Base-by-base conservation (phyloP, 2,888 invertebrate species). In the Dicycla oo region DNA sequence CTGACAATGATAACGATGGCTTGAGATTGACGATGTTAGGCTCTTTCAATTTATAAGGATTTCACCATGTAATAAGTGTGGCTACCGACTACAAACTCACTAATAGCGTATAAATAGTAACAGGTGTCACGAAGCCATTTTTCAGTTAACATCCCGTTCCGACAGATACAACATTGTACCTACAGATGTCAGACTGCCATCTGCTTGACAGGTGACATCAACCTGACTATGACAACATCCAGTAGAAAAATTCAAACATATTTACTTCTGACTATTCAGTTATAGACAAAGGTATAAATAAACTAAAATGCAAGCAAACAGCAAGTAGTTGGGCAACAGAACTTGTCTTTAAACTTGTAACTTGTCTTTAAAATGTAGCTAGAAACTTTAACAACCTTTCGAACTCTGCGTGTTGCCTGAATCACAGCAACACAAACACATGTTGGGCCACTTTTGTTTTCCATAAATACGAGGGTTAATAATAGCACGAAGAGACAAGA, bases 81-180 rank as follows among this genome's bases (percentile, higher is more conserved):
- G 30, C 20, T 11, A 51, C 23, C 20, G 7, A 34, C 34, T 57
- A 34, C 3, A 57, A 38, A 38, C 57, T 58, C 15, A 38, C 34
- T 8, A 57, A 38, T n/a, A 57, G 7, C 13, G 34, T 7, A 57
- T 57, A 23, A n/a, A 23, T 15, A 38, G 38, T 58, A 38, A 23
- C 18, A 58, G 15, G 18, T 58, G 43, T 43, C 43, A 60, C 23
- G 40, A 40, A 40, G 23, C 11, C 30, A 40, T 72, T 72, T 72
- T 73, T 73, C 47, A 30, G 54, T 73, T 49, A 40, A 56, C 40
- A 47, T 38, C 10, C 23, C 51, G n/a, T n/a, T n/a, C n/a, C n/a
- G n/a, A n/a, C n/a, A n/a, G n/a, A n/a, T n/a, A n/a, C n/a, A 34
- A 43, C 20, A 71, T 43, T 26, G 43, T 45, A 38, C 26, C 45